These are phyloP conservation scores for Girardinichthys multiradiatus DNA, from an alignment of 2,113 vertebrate genomes.

Conservation along the genomic window DNA sequence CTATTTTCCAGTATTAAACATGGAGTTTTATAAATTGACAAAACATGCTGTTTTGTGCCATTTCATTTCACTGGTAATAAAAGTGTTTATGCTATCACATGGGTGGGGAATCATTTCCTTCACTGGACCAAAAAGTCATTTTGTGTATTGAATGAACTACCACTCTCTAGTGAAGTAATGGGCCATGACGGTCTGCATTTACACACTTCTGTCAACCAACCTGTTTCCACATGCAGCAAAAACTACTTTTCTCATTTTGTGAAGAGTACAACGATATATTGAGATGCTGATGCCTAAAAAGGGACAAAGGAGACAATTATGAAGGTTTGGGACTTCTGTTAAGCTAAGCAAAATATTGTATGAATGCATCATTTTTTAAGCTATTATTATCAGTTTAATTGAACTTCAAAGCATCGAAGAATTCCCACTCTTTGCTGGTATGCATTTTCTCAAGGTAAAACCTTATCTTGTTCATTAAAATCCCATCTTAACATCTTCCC, in stretches of 20 bases:
- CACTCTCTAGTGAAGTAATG: conserved; percentile 71
- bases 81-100: conserved; percentile 51
- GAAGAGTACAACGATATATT: conserved; percentile 24
- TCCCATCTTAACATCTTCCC: conserved; percentile 53
- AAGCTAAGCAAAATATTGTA: conserved; percentile 39
- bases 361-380: conserved; percentile 8
- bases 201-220: conserved; percentile 58
- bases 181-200: conserved; percentile 69
- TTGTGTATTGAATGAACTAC: conserved; percentile 60
- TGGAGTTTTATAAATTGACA: conserved; percentile 21
- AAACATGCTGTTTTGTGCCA: conserved; percentile 9
- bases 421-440: conserved; percentile 55
- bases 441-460: conserved; percentile 63
- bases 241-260: conserved; percentile 17
- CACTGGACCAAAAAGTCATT: conserved; percentile 66
- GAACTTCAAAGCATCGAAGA: conserved; percentile 73
- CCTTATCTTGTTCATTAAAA: conserved; percentile 72
- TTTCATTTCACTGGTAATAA: conserved; percentile 34
- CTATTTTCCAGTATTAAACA: neutral
- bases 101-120: conserved; percentile 51
- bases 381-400: conserved; percentile 59
- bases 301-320: conserved; percentile 7
- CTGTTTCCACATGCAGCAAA: conserved; percentile 38
- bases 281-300: neutral
- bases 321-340: conserved; percentile 48